Evolutionary conservation across 2,888 invertebrate species (phyloP).

Genomic region (Ceriagrion tenellum): DNA sequence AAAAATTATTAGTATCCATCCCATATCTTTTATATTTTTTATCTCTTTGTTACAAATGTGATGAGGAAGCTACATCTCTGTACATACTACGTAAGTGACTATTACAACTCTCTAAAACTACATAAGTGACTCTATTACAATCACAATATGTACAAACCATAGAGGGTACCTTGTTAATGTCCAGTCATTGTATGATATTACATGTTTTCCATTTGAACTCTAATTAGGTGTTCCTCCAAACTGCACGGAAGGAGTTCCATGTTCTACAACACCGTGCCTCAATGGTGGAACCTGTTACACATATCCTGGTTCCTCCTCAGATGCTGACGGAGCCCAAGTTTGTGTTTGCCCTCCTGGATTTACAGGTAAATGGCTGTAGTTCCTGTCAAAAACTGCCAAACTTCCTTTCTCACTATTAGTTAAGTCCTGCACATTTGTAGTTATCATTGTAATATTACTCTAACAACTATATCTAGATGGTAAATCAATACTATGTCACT

Average conservation of each 20-base stretch:
- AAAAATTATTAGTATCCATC: no score
- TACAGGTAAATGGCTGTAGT: slow-evolving; percentile 79
- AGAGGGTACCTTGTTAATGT: no score
- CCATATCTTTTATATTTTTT: no score
- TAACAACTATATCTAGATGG: neutral
- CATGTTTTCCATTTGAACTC: slow-evolving; percentile 46
- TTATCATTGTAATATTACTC: neutral
- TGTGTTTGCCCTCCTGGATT: slow-evolving; percentile 87
- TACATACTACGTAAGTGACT: no score
- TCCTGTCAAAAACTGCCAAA: neutral
- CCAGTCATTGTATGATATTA: no score
- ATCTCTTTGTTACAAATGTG: no score
- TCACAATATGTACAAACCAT: no score
- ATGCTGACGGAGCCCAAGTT: slow-evolving; percentile 80
- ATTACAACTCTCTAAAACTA: no score
- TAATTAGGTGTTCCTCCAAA: slow-evolving; percentile 74
- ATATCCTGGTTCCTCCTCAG: slow-evolving; percentile 74
- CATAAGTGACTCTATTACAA: no score
- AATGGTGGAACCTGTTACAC: slow-evolving; percentile 79
- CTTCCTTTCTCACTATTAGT: neutral
- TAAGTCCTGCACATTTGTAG: slow-evolving; percentile 37
- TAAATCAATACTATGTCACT: slow-evolving; percentile 34
- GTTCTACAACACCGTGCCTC: slow-evolving; percentile 77
- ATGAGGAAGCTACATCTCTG: no score
- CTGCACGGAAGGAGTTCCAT: slow-evolving; percentile 73